Evolutionary conservation across 1,140 invertebrate species (phyloP), one percentile per base, ranked within the genome.

Genomic region (Papilio dardanus): DNA sequence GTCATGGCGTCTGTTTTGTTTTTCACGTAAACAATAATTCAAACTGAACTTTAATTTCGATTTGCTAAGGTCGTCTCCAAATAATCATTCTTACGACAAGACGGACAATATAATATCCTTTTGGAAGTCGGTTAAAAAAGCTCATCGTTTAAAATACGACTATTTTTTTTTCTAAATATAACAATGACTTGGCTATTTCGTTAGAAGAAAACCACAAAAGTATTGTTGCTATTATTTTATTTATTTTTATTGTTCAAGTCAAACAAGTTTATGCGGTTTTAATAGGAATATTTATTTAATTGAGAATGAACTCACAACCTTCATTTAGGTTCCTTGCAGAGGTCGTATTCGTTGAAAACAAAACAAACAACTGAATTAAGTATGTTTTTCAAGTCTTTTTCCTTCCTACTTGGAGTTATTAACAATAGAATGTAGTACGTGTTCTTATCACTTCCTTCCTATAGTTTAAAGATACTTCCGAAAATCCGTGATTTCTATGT

Each of bases 221-320:
- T 35, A 35, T 66, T 33, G 31, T 33, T 35, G n/a, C 30, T n/a
- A 35, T 6, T 35, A 21, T 62, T 66, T 66, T 62, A 14, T 62
- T 28, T 62, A 28, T 62, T 62, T 62, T 62, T 62, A 62, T 12
- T 62, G 12, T 58, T 3, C 21, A 28, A 28, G 2, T 14, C 10
- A 62, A 35, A 66, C n/a, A 66, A 71, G 24, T n/a, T 30, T 54
- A 31, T 73, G 71, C 46, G 71, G 71, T 73, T 73, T 40, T 33
- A 54, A 33, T 73, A 58, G 71, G 71, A 73, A 73, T 69, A 37
- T 69, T 67, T 33, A 33, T 31, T 35, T 40, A n/a, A 71, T 54
- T 50, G 7, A 54, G 42, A 16, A 71, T 71, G 24, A 31, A 71
- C 42, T 50, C 46, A 73, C 19, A 19, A 8, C 71, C 71, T 73